Evolutionary conservation across 1,140 invertebrate species (phyloP).

Genomic region (Leptinotarsa defecta): DNA sequence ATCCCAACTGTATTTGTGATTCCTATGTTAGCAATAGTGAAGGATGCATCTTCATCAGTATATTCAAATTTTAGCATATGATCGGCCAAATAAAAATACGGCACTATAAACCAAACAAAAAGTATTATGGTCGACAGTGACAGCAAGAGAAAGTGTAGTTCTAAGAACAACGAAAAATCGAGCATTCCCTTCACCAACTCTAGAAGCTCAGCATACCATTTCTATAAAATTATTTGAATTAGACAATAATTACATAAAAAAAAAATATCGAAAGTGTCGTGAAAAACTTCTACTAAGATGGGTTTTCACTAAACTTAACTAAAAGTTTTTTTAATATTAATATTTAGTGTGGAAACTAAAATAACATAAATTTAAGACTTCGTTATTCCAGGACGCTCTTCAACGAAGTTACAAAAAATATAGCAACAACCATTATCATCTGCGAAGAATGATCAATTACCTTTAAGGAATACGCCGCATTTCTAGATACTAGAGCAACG

Average conservation of each 20-base stretch:
- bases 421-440: no score
- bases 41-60: constrained; percentile 72
- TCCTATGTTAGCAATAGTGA: constrained; percentile 80
- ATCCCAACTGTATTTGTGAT: constrained; percentile 89
- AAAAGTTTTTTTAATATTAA: no score
- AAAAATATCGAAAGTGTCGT: neutral
- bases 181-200: constrained; percentile 74
- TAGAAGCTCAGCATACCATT: constrained; percentile 74
- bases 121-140: constrained; percentile 82
- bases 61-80: constrained; percentile 67
- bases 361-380: no score
- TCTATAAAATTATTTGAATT: constrained; percentile 60
- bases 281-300: no score
- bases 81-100: constrained; percentile 86
- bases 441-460: no score
- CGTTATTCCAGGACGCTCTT: no score
- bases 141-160: constrained; percentile 79
- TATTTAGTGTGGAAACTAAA: no score
- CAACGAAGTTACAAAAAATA: no score
- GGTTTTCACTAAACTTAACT: no score
- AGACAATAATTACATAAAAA: neutral
- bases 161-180: constrained; percentile 81
- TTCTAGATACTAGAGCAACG: no score
- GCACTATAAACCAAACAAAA: constrained; percentile 89
- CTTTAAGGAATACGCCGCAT: no score